A percentile compares a stretch with the other conserved stretches of the same genome.
Evolutionary conservation across 1,140 invertebrate species (phyloP).

Genomic region (Drusus annulatus): DNA sequence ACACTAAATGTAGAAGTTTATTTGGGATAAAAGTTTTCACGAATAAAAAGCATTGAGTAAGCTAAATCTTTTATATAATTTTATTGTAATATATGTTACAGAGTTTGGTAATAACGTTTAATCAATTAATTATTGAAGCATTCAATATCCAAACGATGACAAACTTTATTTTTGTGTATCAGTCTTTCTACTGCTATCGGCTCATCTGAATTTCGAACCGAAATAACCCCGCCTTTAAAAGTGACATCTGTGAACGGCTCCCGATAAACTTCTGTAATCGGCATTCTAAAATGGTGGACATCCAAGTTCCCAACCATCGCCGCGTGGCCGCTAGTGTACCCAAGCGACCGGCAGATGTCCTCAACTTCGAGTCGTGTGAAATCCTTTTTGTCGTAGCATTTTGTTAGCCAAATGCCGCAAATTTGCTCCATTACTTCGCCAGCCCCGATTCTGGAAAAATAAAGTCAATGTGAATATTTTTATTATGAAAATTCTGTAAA

Average conservation of each 20-base stretch:
- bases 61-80: too few species aligned
- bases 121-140: conserved; percentile 26
- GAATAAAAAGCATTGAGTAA: too few species aligned
- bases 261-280: conserved; percentile 38
- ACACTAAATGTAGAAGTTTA: too few species aligned
- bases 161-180: conserved; percentile 23
- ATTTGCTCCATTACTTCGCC: conserved; percentile 73
- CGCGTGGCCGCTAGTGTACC: conserved; percentile 50
- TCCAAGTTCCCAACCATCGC: conserved; percentile 19
- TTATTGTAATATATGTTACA: too few species aligned
- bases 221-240: conserved; percentile 44
- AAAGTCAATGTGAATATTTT: conserved; percentile 45
- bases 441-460: conserved; percentile 64
- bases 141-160: conserved; percentile 51
- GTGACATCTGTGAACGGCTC: conserved; percentile 52
- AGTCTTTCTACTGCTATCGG: conserved; percentile 36
- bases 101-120: too few species aligned
- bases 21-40: too few species aligned
- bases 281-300: background rate
- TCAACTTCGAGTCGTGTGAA: conserved; percentile 52
- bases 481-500: too few species aligned
- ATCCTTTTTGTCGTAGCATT: conserved; percentile 67
- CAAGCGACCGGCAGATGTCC: conserved; percentile 48
- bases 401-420: conserved; percentile 74
- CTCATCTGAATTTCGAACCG: conserved; percentile 36